phyloP scores from a whole-genome alignment of 1,140 invertebrate species.

The Tigriopus japonicus region DNA sequence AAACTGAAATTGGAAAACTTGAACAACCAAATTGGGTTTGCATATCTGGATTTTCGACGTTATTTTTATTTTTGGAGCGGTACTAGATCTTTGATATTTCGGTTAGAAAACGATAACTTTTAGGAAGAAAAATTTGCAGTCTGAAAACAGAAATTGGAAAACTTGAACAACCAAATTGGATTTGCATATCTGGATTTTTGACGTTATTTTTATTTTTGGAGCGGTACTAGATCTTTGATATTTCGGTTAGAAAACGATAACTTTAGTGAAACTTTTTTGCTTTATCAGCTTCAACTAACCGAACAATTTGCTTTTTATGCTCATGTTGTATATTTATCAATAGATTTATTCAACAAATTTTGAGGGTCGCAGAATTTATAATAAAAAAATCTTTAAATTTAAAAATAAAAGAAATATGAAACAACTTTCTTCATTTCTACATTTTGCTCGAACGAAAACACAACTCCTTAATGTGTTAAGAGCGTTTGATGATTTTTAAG shows the following conservation, averaged over 20 bases:
- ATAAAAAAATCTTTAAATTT: background rate
- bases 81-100: no score
- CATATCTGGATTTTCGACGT: background rate
- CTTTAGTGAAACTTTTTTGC: background rate
- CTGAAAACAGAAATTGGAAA: no score
- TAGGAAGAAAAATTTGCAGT: no score
- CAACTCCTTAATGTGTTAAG: background rate
- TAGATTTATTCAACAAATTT: background rate
- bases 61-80: background rate
- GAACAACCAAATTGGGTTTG: background rate
- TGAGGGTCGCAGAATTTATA: background rate
- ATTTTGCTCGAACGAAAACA: background rate
- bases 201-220: background rate
- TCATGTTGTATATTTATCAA: background rate
- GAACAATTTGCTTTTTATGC: background rate
- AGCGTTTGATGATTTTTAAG: background rate
- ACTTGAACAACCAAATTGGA: background rate
- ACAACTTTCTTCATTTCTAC: background rate
- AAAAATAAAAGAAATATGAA: background rate
- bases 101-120: no score
- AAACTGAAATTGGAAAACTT: no score
- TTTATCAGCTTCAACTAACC: background rate
- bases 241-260: no score
- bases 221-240: background rate
- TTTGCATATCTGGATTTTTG: background rate